phyloP scores from a whole-genome alignment of 2,113 vertebrate genomes.

The Setophaga petechia region DNA sequence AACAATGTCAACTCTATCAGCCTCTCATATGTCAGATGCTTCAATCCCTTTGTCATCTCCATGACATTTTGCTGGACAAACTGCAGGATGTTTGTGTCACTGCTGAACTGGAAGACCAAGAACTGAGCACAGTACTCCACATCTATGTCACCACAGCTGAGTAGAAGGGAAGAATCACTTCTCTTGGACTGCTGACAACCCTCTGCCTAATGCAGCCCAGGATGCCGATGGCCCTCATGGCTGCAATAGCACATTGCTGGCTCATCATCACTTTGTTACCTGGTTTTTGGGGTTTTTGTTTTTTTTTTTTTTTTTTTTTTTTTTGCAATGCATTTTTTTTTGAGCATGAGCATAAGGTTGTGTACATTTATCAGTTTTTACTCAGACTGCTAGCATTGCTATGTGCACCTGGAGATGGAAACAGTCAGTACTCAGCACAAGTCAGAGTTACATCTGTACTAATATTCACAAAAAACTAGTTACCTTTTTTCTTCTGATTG shows the following conservation, averaged over 20 bases:
- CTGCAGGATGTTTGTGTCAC: background rate
- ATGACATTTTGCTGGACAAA: background rate
- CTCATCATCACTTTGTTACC: background rate
- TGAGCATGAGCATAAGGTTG: background rate
- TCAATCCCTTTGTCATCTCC: background rate
- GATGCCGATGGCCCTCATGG: background rate
- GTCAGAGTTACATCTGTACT: background rate
- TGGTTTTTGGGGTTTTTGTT: background rate
- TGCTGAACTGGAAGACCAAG: background rate
- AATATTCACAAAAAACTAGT: background rate
- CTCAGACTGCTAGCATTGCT: background rate
- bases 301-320: background rate
- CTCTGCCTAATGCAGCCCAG: background rate
- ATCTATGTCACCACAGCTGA: background rate
- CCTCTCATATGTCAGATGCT: background rate
- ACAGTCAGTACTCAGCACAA: background rate
- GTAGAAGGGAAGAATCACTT: background rate
- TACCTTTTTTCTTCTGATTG: background rate
- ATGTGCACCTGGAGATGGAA: background rate
- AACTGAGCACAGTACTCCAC: background rate
- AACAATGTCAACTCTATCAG: background rate
- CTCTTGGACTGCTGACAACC: background rate
- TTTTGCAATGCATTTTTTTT: background rate
- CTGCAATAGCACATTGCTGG: background rate
- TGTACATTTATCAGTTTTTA: background rate